These are phyloP conservation scores for Byasa hedistus DNA, from an alignment of 2,888 invertebrate species.

Conservation along the genomic window DNA sequence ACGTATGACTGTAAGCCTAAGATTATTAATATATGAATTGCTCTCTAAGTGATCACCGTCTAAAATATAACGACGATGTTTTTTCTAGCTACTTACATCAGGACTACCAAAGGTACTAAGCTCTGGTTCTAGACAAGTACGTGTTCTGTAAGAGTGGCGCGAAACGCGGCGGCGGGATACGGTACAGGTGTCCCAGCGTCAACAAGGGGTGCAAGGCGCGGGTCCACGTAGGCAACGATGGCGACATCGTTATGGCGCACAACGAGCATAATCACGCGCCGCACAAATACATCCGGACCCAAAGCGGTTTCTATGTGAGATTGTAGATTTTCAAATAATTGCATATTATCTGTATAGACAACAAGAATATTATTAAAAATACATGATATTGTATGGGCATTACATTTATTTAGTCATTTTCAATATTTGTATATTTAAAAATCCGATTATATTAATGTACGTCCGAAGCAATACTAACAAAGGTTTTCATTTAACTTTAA, in stretches of 20 bases:
- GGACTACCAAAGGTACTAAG: slow-evolving; percentile 30
- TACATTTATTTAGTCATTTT: no score
- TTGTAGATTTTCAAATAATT: slow-evolving; percentile 8
- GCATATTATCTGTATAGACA: no score
- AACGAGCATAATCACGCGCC: slow-evolving; percentile 42
- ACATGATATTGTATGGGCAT: no score
- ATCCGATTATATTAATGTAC: no score
- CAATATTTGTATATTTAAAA: no score
- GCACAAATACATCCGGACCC: slow-evolving; percentile 33
- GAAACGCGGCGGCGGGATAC: slow-evolving; percentile 33
- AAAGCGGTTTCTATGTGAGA: slow-evolving; percentile 14
- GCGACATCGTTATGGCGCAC: slow-evolving; percentile 15
- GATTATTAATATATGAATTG: no score
- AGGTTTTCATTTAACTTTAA: no score
- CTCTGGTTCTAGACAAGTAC: slow-evolving; percentile 36
- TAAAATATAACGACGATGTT: background rate
- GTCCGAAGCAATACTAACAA: no score
- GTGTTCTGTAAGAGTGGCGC: slow-evolving; percentile 37
- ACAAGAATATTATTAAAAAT: no score
- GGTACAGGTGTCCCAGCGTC: slow-evolving; percentile 45
- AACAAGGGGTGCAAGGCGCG: slow-evolving; percentile 39
- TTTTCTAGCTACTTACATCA: slow-evolving; percentile 11
- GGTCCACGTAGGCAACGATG: slow-evolving; percentile 34
- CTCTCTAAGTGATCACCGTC: background rate
- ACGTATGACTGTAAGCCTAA: no score